Conservation (phyloP, 2,797 vertebrate genomes). For the Lophotriccus pileatus region DNA sequence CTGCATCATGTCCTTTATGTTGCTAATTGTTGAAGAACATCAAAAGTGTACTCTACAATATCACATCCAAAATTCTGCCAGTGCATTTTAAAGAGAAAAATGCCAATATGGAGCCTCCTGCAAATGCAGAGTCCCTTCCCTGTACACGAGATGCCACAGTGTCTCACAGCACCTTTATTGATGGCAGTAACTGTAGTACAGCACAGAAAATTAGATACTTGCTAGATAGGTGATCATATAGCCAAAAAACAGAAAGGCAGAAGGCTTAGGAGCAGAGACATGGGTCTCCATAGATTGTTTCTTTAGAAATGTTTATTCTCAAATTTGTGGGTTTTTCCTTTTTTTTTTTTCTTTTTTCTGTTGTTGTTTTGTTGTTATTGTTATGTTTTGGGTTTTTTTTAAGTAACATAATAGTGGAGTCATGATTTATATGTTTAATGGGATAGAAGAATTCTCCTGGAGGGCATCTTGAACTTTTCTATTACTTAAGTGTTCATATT, state of each 20-base stretch:
- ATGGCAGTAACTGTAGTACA: not conserved
- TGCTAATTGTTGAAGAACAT: not conserved
- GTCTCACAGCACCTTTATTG: accelerated
- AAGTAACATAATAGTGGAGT: not conserved
- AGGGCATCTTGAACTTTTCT: not conserved
- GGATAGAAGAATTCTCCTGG: not conserved
- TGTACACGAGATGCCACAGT: accelerated
- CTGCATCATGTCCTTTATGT: not conserved
- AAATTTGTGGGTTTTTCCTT: not conserved
- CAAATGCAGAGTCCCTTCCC: not conserved
- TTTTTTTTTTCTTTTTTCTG: not conserved
- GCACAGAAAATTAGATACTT: not conserved
- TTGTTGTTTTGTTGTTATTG: too few relatives aligned
- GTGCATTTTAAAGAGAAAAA: not conserved
- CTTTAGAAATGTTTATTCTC: not conserved
- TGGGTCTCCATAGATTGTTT: not conserved
- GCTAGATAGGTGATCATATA: not conserved
- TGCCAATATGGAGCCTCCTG: not conserved
- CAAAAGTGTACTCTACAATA: not conserved
- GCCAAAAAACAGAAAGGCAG: not conserved
- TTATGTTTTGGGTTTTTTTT: not conserved
- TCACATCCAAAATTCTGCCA: not conserved
- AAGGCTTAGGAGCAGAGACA: not conserved
- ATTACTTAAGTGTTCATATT: not conserved
- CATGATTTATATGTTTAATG: not conserved